These are phyloP conservation scores for Planiliza haematocheilus DNA, from an alignment of 2,113 vertebrate species.

Conservation along the genomic window DNA sequence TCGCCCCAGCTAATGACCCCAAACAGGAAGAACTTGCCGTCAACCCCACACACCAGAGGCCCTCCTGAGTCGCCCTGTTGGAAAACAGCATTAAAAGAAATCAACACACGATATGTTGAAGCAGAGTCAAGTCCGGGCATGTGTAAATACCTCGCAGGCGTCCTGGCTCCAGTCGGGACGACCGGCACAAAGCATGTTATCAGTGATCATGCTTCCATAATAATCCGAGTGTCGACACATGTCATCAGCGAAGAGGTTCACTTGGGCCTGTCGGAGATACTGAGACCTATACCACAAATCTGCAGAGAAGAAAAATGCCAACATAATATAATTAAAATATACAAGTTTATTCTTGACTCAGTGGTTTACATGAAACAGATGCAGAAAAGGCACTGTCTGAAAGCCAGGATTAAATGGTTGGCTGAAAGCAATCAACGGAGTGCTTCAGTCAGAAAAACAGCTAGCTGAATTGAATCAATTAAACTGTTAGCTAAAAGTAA, in stretches of 20 bases:
- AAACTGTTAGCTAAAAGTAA: too few species aligned
- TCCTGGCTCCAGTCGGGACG: constrained; percentile 87
- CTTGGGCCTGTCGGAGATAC: constrained; percentile 84
- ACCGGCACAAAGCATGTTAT: constrained; percentile 93
- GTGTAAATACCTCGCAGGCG: constrained; percentile 86
- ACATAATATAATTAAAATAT: too few species aligned
- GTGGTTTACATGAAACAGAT: too few species aligned
- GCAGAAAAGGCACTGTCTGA: too few species aligned
- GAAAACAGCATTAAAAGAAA: neutral
- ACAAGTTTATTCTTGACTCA: too few species aligned
- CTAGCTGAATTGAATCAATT: too few species aligned
- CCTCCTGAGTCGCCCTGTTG: constrained; percentile 81
- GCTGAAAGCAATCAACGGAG: too few species aligned
- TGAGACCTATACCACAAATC: constrained; percentile 82
- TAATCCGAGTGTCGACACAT: constrained; percentile 83
- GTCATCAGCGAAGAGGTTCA: constrained; percentile 83
- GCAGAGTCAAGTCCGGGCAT: neutral
- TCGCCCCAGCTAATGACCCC: constrained; percentile 85
- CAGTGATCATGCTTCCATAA: constrained; percentile 82
- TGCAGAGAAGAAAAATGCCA: constrained; percentile 8
- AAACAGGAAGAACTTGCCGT: constrained; percentile 67
- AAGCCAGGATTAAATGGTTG: too few species aligned
- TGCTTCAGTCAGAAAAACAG: too few species aligned
- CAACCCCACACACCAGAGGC: constrained; percentile 73
- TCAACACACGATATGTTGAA: rapidly evolving